Conservation (phyloP, 2,113 vertebrate genomes). For the Rhinolophus sinicus region DNA sequence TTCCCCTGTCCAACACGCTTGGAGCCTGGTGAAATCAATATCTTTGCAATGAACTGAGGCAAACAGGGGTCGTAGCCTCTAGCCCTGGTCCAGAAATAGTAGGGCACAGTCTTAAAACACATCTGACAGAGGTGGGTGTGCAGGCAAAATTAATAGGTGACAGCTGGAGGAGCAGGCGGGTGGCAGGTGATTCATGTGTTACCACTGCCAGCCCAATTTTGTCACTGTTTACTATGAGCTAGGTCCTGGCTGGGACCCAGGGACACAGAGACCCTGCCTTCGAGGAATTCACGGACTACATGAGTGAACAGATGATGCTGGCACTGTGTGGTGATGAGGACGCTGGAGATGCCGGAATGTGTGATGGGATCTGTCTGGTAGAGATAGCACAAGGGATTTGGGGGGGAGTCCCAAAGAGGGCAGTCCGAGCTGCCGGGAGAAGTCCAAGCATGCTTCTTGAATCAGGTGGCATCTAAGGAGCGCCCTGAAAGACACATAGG, state of each 20-base stretch:
- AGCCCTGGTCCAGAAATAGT: constrained; percentile 54
- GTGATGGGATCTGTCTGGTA: not conserved
- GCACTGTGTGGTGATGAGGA: not conserved
- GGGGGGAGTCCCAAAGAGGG: not conserved
- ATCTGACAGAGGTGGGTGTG: not conserved
- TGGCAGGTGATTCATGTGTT: constrained; percentile 61
- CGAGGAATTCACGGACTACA: constrained; percentile 55
- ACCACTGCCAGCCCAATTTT: not conserved
- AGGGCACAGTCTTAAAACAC: constrained; percentile 16
- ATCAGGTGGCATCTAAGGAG: not conserved
- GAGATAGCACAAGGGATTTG: not conserved
- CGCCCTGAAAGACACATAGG: not conserved
- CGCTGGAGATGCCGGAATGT: not conserved
- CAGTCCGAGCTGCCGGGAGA: not conserved
- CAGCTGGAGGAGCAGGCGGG: constrained; percentile 53
- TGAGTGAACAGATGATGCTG: not conserved
- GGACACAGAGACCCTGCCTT: constrained; percentile 47
- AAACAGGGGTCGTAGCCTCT: not conserved
- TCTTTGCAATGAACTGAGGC: constrained; percentile 11
- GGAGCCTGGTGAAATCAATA: constrained; percentile 35
- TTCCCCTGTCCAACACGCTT: not conserved
- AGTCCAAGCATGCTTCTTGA: not conserved
- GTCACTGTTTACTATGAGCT: constrained; percentile 18
- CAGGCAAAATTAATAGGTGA: constrained; percentile 1
- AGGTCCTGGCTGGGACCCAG: not conserved